Evolutionary conservation across 2,113 vertebrate genomes (phyloP).

Genomic region (Cromileptes altivelis): DNA sequence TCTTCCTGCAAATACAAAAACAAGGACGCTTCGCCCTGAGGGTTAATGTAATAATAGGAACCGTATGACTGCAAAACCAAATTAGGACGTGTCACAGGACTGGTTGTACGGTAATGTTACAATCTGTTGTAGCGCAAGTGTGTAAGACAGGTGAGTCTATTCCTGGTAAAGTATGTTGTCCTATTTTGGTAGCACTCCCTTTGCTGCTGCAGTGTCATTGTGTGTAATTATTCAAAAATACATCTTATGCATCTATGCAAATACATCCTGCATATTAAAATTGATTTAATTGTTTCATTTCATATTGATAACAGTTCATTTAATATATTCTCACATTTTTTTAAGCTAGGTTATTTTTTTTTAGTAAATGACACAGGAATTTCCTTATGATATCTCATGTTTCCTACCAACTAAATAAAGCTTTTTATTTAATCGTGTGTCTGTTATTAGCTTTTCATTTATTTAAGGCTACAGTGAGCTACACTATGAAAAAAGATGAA

Average conservation of each 20-base stretch:
- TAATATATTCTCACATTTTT: background rate
- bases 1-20: slow-evolving; percentile 59
- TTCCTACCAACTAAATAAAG: background rate
- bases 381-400: background rate
- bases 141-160: slow-evolving; percentile 58
- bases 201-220: background rate
- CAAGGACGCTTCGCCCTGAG: slow-evolving; percentile 65
- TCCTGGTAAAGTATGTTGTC: slow-evolving; percentile 32
- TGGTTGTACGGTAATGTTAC: slow-evolving; percentile 47
- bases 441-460: slow-evolving; percentile 7
- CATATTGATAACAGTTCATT: background rate
- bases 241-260: no score
- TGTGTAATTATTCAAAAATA: background rate
- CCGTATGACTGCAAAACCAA: slow-evolving; percentile 57
- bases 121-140: slow-evolving; percentile 27
- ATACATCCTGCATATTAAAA: no score
- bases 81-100: slow-evolving; percentile 60
- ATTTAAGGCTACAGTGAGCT: background rate
- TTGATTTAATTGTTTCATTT: background rate
- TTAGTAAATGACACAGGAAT: background rate
- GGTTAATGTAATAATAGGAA: slow-evolving; percentile 75
- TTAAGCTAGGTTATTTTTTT: background rate
- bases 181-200: slow-evolving; percentile 34
- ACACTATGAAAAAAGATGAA: no score
- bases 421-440: background rate